Evolutionary conservation across 2,113 vertebrate genomes (phyloP).

Genomic region (Galbula dea): DNA sequence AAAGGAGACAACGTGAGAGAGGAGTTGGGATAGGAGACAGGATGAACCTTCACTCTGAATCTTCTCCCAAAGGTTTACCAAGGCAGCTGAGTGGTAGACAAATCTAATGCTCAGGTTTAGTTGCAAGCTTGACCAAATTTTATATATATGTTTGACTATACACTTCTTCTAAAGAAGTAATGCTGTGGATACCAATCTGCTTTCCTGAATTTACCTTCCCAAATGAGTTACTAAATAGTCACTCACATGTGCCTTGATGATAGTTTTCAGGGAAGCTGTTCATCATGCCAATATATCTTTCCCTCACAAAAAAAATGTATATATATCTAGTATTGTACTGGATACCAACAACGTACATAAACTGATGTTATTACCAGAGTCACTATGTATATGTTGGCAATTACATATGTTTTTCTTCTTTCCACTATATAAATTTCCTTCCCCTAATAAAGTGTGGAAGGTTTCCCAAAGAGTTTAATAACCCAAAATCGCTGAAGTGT

Average conservation of each 20-base stretch:
- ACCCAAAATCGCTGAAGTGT: slow-evolving; percentile 54
- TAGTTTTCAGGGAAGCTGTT: neutral
- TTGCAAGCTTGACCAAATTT: neutral
- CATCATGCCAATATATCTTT: neutral
- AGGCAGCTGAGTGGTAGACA: neutral
- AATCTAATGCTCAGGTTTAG: neutral
- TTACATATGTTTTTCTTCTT: slow-evolving; percentile 44
- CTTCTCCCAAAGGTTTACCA: neutral
- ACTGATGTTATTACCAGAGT: slow-evolving; percentile 28
- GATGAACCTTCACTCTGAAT: neutral
- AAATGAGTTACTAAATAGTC: neutral
- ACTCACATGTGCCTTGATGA: neutral
- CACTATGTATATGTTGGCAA: slow-evolving; percentile 36
- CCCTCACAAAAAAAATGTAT: neutral
- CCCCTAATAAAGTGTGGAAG: slow-evolving; percentile 59
- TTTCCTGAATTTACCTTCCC: neutral
- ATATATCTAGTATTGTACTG: neutral
- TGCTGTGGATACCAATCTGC: neutral
- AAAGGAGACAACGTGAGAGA: neutral
- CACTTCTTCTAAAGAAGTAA: neutral
- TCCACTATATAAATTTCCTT: slow-evolving; percentile 59
- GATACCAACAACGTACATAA: neutral
- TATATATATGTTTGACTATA: neutral
- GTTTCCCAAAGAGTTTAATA: slow-evolving; percentile 69
- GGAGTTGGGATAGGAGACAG: neutral